Evolutionary conservation across 2,797 vertebrate species (phyloP).

Genomic region (Rousettus madagascariensis): DNA sequence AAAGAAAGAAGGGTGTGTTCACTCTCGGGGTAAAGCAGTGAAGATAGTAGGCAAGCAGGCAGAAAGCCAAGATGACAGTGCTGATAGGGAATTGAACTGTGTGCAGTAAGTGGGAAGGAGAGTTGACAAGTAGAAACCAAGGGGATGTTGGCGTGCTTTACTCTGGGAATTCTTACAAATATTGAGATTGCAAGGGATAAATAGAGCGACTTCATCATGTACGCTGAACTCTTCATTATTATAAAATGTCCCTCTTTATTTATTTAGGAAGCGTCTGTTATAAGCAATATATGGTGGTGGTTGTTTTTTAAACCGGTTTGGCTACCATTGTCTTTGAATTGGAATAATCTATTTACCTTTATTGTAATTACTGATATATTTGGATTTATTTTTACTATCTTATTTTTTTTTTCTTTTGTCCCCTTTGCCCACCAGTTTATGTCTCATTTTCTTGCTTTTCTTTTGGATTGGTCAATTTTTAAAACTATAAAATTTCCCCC

Average conservation of each 20-base stretch:
- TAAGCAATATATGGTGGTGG: neutral
- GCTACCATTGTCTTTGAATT: conserved; percentile 14
- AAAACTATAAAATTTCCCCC: neutral
- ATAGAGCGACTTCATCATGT: neutral
- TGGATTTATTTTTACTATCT: neutral
- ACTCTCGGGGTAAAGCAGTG: neutral
- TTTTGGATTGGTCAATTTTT: neutral
- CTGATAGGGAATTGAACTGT: neutral
- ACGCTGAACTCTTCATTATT: neutral
- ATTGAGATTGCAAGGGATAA: neutral
- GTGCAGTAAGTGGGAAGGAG: neutral
- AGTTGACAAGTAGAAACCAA: neutral
- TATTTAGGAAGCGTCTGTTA: conserved; percentile 13
- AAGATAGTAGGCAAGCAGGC: neutral
- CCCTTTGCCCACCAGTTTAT: neutral
- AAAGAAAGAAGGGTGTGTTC: neutral
- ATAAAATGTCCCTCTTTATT: neutral
- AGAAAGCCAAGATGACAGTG: neutral
- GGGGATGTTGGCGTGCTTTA: neutral
- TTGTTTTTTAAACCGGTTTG: neutral
- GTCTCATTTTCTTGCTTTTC: neutral
- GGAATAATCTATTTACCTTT: neutral
- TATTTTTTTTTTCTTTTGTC: neutral
- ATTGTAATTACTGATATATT: neutral
- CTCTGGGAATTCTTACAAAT: neutral